These are phyloP conservation scores for Leptinotarsa undecemlineata DNA, from an alignment of 1,140 invertebrate species.

Conservation along the genomic window DNA sequence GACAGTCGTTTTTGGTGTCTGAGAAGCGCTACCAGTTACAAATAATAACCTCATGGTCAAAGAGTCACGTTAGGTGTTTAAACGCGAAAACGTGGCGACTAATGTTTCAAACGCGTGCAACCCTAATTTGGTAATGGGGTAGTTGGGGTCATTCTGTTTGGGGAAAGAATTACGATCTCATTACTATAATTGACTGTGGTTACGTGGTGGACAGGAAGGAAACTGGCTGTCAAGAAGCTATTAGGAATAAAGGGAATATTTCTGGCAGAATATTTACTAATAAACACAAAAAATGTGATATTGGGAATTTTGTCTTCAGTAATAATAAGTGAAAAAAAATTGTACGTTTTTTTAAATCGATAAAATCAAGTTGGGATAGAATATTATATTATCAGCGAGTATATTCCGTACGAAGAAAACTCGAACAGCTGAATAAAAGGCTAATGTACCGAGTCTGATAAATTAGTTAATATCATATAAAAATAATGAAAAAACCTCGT, in stretches of 20 bases:
- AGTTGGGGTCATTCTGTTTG: slow-evolving; percentile 35
- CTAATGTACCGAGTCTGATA: no score
- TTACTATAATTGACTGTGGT: slow-evolving; percentile 42
- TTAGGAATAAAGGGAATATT: neutral
- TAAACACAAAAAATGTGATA: neutral
- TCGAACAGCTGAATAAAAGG: no score
- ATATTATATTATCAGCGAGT: neutral
- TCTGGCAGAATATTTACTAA: neutral
- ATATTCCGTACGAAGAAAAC: no score
- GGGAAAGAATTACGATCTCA: slow-evolving; percentile 44
- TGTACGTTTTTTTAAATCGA: neutral
- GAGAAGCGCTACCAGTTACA: slow-evolving; percentile 16
- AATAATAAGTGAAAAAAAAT: neutral
- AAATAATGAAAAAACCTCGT: no score
- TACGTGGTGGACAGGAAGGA: slow-evolving; percentile 22
- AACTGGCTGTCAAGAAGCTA: slow-evolving; percentile 21
- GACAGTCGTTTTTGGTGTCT: neutral
- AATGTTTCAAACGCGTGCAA: slow-evolving; percentile 31
- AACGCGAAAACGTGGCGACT: slow-evolving; percentile 33
- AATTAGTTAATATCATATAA: no score
- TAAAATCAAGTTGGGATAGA: neutral
- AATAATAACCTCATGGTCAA: slow-evolving; percentile 9
- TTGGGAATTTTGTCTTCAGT: neutral
- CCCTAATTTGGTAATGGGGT: slow-evolving; percentile 45
- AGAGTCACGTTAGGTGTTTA: slow-evolving; percentile 40